Percentiles rank a stretch among this genome's conserved stretches.
Conservation (phyloP, 2,888 invertebrate species). For the Xestia xanthographa region DNA sequence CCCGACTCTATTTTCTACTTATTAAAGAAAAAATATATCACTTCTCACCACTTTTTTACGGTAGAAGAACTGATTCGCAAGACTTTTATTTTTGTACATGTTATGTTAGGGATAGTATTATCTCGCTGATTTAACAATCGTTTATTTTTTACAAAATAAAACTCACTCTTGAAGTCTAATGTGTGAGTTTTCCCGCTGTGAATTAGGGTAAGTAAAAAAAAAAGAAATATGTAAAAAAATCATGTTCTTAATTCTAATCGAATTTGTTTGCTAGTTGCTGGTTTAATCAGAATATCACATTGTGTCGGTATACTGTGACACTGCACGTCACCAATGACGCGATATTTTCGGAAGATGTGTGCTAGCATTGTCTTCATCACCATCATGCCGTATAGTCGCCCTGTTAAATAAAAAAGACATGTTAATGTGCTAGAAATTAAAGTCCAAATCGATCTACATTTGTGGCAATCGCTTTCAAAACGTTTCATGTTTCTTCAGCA, state of each 20-base stretch:
- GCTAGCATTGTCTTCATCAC: constrained; percentile 51
- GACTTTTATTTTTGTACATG: too few relatives aligned
- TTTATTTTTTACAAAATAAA: too few relatives aligned
- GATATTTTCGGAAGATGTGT: constrained; percentile 49
- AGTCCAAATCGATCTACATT: not conserved
- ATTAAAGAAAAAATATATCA: too few relatives aligned
- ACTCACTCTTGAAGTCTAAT: too few relatives aligned
- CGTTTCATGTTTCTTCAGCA: not conserved
- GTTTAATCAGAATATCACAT: constrained; percentile 37
- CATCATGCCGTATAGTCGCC: constrained; percentile 40
- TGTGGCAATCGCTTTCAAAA: not conserved
- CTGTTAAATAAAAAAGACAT: constrained; percentile 22
- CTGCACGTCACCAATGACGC: constrained; percentile 22
- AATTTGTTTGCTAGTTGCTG: constrained; percentile 36
- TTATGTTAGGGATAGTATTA: too few relatives aligned
- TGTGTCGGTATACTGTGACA: constrained; percentile 20
- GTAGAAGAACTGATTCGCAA: too few relatives aligned
- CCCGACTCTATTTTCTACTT: too few relatives aligned
- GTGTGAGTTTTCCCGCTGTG: not conserved
- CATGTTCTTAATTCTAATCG: constrained; percentile 31
- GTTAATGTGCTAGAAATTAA: not conserved
- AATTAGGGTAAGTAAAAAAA: not conserved
- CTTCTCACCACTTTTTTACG: too few relatives aligned
- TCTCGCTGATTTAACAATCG: too few relatives aligned
- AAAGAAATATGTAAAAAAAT: not conserved